Evolutionary conservation across 2,797 vertebrate genomes (phyloP), one percentile per base, ranked within the genome.

Genomic region (Carapus acus): DNA sequence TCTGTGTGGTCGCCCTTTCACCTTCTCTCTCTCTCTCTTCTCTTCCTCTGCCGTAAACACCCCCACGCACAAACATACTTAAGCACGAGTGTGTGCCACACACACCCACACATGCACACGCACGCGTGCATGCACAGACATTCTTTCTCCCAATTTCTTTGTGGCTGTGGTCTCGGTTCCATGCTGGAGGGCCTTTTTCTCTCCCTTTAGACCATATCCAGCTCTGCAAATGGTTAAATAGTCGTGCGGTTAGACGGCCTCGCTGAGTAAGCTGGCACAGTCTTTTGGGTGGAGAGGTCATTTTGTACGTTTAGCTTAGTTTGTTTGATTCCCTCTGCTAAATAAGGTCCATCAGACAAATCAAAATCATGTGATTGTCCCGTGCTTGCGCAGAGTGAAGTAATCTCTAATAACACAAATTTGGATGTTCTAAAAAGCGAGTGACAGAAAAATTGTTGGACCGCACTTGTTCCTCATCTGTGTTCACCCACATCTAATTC

Each of bases 1-100:
- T 80, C 72, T 69, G 65, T 81, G 75, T 75, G 71, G 79, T 77
- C 75, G 61, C 49, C 64, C 17, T 38, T 49, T 67, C 20, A n/a
- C 60, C 29, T 45, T 54, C 54, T 43, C 40, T 22, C 49, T 65
- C 31, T 33, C 14, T 49, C 24, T 27, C 24, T 33, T 49, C n/a
- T n/a, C n/a, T 57, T 58, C 54, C 43, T 67, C 49, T 59, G 62
- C 53, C 62, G 58, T 64, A 50, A 62, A 62, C 48, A 64, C 67
- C 62, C 72, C 53, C 5, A 27, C 4, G 9, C 24, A 27, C 24
- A 27, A 4, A 27, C 24, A 27, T 9, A 27, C 67, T 62, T 70
- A 55, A 62, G 66, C 68, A 67, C 63, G 34, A n/a, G 48, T 71
- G 9, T 13, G 4, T 20, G 1, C 4, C 24, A 27, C 24, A 4